Base-by-base conservation (phyloP, 2,888 invertebrate genomes). In the Troilus luridus region DNA sequence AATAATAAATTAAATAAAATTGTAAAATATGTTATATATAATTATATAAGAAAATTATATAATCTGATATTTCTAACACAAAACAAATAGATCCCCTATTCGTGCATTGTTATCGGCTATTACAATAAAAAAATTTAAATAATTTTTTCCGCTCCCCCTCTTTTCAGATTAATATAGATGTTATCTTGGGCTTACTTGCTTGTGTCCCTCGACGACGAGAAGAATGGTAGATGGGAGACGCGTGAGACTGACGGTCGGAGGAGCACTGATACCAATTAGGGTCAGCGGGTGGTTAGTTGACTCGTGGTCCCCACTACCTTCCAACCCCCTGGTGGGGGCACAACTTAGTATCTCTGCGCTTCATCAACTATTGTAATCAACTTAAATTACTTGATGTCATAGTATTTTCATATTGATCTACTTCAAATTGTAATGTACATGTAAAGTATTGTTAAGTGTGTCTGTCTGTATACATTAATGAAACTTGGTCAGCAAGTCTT, bases 201-300 rank as follows among this genome's bases (percentile, higher is more conserved):
- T 54, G 21, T 21, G 56, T 54, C 56, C 56, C 21, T 85, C 85
- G 54, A 10, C 85, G 54, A 14, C 56, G 17, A 12, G 85, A 21
- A 3, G 85, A 85, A 12, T 12, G 85, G 56, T 85, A 56, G 56
- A n/a, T 58, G n/a, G 56, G 56, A 85, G 85, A 54, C 85, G 85
- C 56, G 85, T 14, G 41, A 85, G 85, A 85, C 85, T 85, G 85
- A 58, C 54, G 85, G 85, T 21, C 56, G 85, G 85, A 85, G 85
- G 56, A 85, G 85, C 9, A 85, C 85, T 85, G 85, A 85, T 85
- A 85, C 56, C 85, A 58, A 85, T 85, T 85, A 85, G 85, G 85
- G 85, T 85, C 85, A 85, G n/a, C 85, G 85, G 85, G 85, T 85
- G 85, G 85, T 85, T 54, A 85, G 85, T 85, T n/a, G 56, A 58